Evolutionary conservation across 2,113 vertebrate species (phyloP).

Genomic region (Thunnus thynnus): DNA sequence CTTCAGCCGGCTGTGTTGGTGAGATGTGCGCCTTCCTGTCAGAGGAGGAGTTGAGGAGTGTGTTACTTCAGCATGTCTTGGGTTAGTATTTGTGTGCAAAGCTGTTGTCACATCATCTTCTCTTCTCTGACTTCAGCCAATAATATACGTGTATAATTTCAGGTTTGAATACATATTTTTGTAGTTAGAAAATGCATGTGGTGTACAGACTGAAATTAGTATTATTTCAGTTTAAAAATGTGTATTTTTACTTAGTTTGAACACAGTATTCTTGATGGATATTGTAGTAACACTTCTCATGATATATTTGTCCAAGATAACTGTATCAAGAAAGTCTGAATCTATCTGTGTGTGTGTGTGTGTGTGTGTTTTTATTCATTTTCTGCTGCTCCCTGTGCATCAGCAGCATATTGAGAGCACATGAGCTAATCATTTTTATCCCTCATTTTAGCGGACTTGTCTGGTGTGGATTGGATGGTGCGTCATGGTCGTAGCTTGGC

Average conservation of each 20-base stretch:
- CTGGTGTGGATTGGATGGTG: slow-evolving; percentile 99
- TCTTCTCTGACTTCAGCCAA: not conserved
- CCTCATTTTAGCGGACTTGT: slow-evolving; percentile 88
- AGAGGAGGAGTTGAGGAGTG: slow-evolving; percentile 90
- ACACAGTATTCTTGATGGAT: not conserved
- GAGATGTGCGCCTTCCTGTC: slow-evolving; percentile 95
- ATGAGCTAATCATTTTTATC: not conserved
- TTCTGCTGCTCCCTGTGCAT: not conserved
- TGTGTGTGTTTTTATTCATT: not conserved
- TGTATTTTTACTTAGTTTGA: not conserved
- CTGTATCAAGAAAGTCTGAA: too few relatives aligned
- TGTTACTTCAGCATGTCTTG: slow-evolving; percentile 92
- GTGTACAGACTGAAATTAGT: not conserved
- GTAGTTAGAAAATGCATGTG: too few relatives aligned
- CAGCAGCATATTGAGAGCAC: not conserved
- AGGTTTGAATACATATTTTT: too few relatives aligned
- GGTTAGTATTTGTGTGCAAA: slow-evolving; percentile 82
- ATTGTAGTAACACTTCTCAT: not conserved
- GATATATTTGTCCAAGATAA: not conserved
- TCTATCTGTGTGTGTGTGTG: not conserved
- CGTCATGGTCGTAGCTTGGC: slow-evolving; percentile 96
- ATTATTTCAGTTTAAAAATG: too few relatives aligned
- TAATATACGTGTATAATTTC: not conserved
- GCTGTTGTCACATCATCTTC: not conserved
- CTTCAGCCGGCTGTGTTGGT: slow-evolving; percentile 94